Conservation (phyloP, 1,140 invertebrate genomes). For the Papilio helenus region DNA sequence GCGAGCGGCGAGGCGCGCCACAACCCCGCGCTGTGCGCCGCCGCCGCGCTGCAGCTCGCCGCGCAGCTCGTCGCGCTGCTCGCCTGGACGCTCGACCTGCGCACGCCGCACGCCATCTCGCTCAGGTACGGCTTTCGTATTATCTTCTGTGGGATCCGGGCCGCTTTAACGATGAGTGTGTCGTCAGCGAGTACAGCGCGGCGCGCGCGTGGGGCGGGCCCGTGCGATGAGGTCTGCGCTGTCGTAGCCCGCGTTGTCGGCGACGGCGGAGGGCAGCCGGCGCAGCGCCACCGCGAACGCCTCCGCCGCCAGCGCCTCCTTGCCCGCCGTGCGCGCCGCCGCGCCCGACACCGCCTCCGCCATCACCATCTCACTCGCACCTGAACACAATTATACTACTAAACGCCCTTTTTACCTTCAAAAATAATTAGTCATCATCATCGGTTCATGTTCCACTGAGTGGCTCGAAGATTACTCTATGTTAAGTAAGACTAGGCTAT, state of each 20-base stretch:
- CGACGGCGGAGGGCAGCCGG: slow-evolving; percentile 96
- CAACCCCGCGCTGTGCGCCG: slow-evolving; percentile 88
- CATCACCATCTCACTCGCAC: slow-evolving; percentile 98
- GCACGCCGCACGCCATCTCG: slow-evolving; percentile 89
- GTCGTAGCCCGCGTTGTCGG: slow-evolving; percentile 99
- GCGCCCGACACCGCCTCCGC: slow-evolving; percentile 93
- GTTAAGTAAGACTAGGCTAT: too few species aligned
- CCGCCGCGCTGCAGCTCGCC: slow-evolving; percentile 90
- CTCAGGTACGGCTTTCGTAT: slow-evolving; percentile 88
- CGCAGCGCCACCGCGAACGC: slow-evolving; percentile 95
- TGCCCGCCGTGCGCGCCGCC: slow-evolving; percentile 96
- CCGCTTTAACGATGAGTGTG: too few species aligned
- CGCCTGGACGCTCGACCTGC: slow-evolving; percentile 90
- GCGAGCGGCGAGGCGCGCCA: slow-evolving; percentile 72
- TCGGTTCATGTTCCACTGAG: too few species aligned
- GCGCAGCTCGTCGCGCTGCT: slow-evolving; percentile 92
- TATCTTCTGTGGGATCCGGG: too few species aligned
- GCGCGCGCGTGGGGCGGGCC: slow-evolving; percentile 49
- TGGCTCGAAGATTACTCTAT: too few species aligned
- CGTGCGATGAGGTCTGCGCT: slow-evolving; percentile 93
- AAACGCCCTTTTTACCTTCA: too few species aligned
- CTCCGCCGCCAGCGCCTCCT: slow-evolving; percentile 99
- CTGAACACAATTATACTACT: slow-evolving; percentile 52
- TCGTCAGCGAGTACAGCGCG: slow-evolving; percentile 52
- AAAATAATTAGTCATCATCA: too few species aligned